phyloP scores from a whole-genome alignment of 2,797 vertebrate species.

The Galago senegalensis region DNA sequence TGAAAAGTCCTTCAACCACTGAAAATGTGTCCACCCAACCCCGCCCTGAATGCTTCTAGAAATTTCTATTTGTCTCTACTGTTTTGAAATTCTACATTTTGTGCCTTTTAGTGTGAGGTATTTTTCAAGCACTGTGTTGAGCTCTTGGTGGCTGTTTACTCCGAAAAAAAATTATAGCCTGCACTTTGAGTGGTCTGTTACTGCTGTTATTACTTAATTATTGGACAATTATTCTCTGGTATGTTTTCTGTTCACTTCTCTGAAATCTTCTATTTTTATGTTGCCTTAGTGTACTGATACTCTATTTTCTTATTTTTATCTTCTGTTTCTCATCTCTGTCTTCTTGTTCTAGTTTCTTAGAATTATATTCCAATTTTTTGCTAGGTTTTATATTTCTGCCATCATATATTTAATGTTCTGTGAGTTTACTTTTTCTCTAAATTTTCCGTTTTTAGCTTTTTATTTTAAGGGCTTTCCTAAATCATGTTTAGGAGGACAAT shows the following conservation, averaged over 20 bases:
- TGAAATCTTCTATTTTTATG: background rate
- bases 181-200: background rate
- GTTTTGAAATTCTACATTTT: slow-evolving; percentile 19
- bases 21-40: background rate
- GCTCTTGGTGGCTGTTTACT: background rate
- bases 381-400: background rate
- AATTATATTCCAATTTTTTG: background rate
- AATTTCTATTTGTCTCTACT: background rate
- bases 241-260: background rate
- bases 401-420: background rate
- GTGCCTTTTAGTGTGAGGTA: background rate
- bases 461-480: background rate
- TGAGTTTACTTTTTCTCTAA: background rate
- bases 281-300: background rate
- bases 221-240: background rate
- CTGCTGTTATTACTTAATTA: background rate
- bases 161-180: background rate
- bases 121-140: background rate
- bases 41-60: background rate
- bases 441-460: background rate
- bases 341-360: background rate
- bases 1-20: background rate
- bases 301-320: background rate
- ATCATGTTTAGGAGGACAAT: background rate
- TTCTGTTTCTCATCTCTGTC: background rate